phyloP scores from a whole-genome alignment of 2,113 vertebrate species.

The Catharus minimus region DNA sequence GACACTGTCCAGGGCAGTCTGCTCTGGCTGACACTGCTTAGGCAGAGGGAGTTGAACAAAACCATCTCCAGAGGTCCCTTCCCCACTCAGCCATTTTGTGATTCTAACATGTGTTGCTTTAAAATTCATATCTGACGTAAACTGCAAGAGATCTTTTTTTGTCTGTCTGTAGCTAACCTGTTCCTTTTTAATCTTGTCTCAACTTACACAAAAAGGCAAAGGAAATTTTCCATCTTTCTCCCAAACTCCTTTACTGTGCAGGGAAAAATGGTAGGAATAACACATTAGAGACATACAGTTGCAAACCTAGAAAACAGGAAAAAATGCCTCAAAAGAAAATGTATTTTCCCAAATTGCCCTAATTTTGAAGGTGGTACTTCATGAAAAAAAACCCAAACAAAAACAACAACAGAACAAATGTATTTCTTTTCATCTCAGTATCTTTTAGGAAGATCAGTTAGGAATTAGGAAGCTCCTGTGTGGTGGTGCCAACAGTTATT shows the following conservation, averaged over 20 bases:
- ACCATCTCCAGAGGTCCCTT: background rate
- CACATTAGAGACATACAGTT: background rate
- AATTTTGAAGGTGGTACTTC: background rate
- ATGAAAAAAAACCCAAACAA: background rate
- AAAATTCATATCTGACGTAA: background rate
- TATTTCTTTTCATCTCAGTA: background rate
- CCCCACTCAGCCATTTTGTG: background rate
- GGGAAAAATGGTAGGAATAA: background rate
- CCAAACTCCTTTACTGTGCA: background rate
- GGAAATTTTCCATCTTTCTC: background rate
- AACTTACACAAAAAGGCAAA: background rate
- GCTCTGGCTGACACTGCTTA: background rate
- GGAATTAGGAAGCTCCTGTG: background rate
- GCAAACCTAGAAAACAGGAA: background rate
- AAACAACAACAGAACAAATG: fast-evolving
- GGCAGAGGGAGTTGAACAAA: background rate
- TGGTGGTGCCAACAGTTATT: fast-evolving
- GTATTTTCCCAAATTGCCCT: fast-evolving
- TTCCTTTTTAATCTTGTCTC: background rate
- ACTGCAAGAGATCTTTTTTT: background rate
- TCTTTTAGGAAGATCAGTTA: background rate
- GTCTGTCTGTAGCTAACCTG: background rate
- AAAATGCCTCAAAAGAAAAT: background rate
- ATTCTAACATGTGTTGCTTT: background rate
- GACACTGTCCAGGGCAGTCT: background rate